A percentile compares a stretch with the other conserved stretches of the same genome.
phyloP scores from a whole-genome alignment of 2,113 vertebrate species.

The Thalassarche chlororhynchos region DNA sequence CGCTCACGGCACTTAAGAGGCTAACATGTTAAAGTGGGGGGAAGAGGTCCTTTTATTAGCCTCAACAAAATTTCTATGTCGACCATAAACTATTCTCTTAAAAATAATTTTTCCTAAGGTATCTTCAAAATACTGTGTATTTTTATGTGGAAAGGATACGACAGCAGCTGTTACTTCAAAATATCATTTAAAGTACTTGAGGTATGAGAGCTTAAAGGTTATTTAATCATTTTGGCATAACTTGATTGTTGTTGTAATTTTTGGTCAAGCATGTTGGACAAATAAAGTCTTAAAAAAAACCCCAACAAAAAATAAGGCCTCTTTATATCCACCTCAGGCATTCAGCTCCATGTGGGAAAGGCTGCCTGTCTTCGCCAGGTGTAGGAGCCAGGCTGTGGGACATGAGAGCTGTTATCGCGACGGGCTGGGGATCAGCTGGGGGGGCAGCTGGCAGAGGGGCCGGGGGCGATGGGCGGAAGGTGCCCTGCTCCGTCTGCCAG shows the following conservation, averaged over 20 bases:
- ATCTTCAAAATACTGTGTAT: conserved; percentile 77
- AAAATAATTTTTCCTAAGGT: conserved; percentile 69
- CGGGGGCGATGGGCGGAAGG: background rate
- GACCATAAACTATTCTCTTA: conserved; percentile 67
- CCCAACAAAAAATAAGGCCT: background rate
- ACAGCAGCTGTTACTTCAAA: conserved; percentile 72
- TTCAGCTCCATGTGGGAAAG: background rate
- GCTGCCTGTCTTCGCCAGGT: background rate
- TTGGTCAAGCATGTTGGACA: conserved; percentile 81
- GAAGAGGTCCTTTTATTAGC: background rate
- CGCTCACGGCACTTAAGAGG: background rate
- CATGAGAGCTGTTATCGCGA: rapidly evolving
- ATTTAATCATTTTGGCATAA: conserved; percentile 74
- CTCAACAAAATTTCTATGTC: conserved; percentile 53
- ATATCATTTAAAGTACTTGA: conserved; percentile 66
- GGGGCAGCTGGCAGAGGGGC: background rate
- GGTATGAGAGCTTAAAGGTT: conserved; percentile 52
- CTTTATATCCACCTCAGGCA: background rate
- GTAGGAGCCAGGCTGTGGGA: background rate
- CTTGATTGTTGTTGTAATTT: conserved; percentile 78
- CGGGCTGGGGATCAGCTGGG: rapidly evolving
- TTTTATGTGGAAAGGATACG: conserved; percentile 75
- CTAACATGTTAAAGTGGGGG: background rate
- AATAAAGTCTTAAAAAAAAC: conserved; percentile 77
- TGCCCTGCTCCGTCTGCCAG: no score